phyloP scores from a whole-genome alignment of 1,140 invertebrate species.

The Marisa cornuarietis region DNA sequence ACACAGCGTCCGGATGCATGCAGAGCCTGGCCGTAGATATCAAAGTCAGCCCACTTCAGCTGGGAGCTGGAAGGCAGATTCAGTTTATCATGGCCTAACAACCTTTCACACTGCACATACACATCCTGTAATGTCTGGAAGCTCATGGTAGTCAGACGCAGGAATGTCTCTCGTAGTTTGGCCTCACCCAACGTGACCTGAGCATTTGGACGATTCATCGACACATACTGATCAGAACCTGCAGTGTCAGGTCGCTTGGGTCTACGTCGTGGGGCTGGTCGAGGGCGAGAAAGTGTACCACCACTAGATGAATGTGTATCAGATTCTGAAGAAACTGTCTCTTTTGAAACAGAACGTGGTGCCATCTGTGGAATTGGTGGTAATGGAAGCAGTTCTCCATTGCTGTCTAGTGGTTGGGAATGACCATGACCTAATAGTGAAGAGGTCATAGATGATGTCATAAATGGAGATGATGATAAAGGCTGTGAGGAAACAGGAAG shows the following conservation, averaged over 20 bases:
- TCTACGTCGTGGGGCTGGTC: constrained; percentile 49
- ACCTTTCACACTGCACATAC: constrained; percentile 54
- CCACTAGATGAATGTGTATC: constrained; percentile 42
- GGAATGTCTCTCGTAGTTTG: constrained; percentile 51
- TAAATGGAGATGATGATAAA: constrained; percentile 12
- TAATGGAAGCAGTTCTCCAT: constrained; percentile 17
- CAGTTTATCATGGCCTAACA: constrained; percentile 47
- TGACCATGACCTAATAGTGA: constrained; percentile 19
- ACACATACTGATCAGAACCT: constrained; percentile 57
- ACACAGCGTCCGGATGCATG: constrained; percentile 56
- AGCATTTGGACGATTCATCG: constrained; percentile 57
- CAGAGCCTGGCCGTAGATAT: constrained; percentile 56
- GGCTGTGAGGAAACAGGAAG: background rate
- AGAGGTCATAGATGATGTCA: constrained; percentile 29
- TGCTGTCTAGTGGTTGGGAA: constrained; percentile 24
- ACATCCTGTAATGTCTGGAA: constrained; percentile 53
- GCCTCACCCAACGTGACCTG: constrained; percentile 48
- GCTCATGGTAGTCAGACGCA: constrained; percentile 50
- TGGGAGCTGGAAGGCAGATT: constrained; percentile 19
- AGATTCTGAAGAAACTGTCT: constrained; percentile 50
- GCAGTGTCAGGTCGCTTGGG: constrained; percentile 43
- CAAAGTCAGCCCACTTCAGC: constrained; percentile 58
- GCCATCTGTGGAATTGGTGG: constrained; percentile 20
- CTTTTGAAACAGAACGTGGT: constrained; percentile 36
- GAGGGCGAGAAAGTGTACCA: constrained; percentile 47